Evolutionary conservation across 2,797 vertebrate species (phyloP).

Genomic region (Taeniopygia guttata): DNA sequence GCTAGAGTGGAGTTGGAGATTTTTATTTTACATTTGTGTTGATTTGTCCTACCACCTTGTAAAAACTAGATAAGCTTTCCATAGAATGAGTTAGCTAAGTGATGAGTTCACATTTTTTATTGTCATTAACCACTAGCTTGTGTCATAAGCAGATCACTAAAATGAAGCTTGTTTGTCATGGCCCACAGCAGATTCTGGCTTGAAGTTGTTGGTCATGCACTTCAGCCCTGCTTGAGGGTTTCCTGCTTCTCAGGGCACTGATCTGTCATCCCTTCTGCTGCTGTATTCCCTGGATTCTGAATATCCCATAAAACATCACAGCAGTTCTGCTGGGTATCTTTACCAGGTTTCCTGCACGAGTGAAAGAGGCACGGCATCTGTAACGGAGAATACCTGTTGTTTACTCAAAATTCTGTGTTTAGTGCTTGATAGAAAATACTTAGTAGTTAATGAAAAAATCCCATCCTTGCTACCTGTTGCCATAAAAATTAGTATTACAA

Average conservation of each 20-base stretch:
- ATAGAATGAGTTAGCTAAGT: neutral
- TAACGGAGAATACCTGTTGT: neutral
- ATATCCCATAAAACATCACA: neutral
- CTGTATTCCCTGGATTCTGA: neutral
- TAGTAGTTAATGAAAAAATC: neutral
- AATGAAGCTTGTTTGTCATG: neutral
- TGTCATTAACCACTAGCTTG: neutral
- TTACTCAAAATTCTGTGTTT: neutral
- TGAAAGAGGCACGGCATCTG: accelerated
- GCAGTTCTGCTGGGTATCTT: accelerated
- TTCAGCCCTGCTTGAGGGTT: neutral
- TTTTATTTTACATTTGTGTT: neutral
- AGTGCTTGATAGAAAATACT: neutral
- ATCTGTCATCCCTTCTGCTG: neutral
- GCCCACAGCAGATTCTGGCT: neutral
- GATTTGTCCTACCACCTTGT: neutral
- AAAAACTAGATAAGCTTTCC: neutral
- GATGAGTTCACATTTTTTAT: neutral
- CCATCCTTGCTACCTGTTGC: neutral
- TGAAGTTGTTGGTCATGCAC: accelerated
- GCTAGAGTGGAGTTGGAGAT: neutral
- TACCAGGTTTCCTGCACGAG: neutral
- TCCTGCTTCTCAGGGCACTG: neutral
- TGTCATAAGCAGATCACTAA: neutral
- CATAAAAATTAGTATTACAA: neutral